Percentiles rank a stretch among this genome's conserved stretches.
Conservation (phyloP, 2,888 invertebrate species). For the Noctua comes region DNA sequence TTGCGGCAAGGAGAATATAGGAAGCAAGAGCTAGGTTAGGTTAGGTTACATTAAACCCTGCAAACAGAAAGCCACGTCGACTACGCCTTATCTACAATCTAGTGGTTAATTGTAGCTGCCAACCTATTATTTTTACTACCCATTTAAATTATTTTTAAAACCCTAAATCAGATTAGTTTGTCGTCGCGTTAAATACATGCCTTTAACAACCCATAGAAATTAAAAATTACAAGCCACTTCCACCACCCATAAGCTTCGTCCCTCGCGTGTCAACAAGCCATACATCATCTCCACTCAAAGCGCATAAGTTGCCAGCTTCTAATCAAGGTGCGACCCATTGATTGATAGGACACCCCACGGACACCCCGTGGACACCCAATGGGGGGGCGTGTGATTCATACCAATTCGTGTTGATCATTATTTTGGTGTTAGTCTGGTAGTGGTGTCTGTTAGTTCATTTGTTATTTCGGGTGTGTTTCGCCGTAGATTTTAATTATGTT, state of each 20-base stretch:
- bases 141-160: no score
- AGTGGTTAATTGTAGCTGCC: no score
- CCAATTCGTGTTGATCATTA: conserved; percentile 62
- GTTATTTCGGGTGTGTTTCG: background rate
- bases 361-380: conserved; percentile 74
- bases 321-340: conserved; percentile 88
- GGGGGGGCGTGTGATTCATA: conserved; percentile 69
- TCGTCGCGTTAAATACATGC: no score
- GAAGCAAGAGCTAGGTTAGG: no score
- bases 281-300: conserved; percentile 88
- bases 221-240: conserved; percentile 47
- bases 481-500: background rate
- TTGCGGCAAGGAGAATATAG: no score
- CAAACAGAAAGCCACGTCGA: no score
- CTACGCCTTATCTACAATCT: no score
- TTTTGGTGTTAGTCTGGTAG: conserved; percentile 15
- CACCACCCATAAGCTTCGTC: conserved; percentile 36
- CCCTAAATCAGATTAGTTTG: no score
- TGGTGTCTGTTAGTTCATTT: conserved; percentile 7
- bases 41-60: no score
- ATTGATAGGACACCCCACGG: conserved; percentile 80
- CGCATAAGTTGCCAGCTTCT: conserved; percentile 83
- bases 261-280: conserved; percentile 82
- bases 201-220: background rate
- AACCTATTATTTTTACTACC: no score